A percentile compares a stretch with the other conserved stretches of the same genome.
Evolutionary conservation across 2,797 vertebrate genomes (phyloP).

Genomic region (Eulemur coronatus): DNA sequence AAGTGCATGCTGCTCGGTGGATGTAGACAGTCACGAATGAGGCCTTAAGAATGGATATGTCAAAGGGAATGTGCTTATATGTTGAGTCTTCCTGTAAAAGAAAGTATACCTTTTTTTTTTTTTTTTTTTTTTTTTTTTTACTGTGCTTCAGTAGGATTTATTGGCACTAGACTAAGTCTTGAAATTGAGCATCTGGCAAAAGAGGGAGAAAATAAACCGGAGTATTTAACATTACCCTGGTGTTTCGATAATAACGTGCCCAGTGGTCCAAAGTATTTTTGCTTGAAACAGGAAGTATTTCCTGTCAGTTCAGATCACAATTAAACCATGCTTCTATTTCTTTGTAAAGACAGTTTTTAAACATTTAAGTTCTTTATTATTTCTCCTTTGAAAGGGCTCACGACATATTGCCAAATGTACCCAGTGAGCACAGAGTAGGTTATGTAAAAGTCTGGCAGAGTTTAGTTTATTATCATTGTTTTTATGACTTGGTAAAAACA

Average conservation of each 20-base stretch:
- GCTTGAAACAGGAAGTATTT: conserved; percentile 38
- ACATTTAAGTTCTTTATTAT: conserved; percentile 2
- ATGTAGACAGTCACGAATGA: not conserved
- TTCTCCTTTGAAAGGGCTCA: conserved; percentile 12
- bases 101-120: not conserved
- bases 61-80: not conserved
- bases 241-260: not conserved
- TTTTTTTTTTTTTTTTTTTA: conserved; percentile 17
- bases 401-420: not conserved
- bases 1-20: not conserved
- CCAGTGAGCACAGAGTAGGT: not conserved
- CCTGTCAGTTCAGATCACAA: conserved; percentile 35
- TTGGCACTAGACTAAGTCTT: conserved; percentile 16
- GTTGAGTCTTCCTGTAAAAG: not conserved
- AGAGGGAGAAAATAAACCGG: conserved; percentile 25
- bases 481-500: conserved; percentile 21
- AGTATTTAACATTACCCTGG: not conserved
- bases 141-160: not conserved
- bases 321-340: not conserved
- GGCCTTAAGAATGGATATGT: not conserved
- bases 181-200: not conserved
- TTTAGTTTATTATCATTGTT: conserved; percentile 26
- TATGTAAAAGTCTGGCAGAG: not conserved
- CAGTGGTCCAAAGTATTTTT: not conserved
- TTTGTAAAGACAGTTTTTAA: not conserved